phyloP scores from a whole-genome alignment of 2,113 vertebrate species.

The Cettia cetti region DNA sequence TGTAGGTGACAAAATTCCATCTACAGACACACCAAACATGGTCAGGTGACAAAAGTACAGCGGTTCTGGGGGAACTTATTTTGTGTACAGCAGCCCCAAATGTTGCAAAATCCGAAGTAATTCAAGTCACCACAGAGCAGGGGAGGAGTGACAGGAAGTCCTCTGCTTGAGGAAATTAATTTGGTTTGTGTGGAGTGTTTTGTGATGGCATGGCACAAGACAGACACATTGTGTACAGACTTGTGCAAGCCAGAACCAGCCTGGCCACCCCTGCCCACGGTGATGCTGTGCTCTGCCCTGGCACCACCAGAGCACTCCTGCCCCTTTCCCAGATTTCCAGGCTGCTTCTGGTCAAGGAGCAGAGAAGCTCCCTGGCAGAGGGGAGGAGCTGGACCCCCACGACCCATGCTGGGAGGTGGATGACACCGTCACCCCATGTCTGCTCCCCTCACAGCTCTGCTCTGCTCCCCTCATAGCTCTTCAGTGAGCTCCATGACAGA shows the following conservation, averaged over 20 bases:
- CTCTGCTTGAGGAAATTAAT: background rate
- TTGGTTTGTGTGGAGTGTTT: background rate
- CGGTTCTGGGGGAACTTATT: accelerated
- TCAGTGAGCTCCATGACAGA: background rate
- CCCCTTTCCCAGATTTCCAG: accelerated
- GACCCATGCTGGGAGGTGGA: accelerated
- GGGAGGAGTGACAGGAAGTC: background rate
- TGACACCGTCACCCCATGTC: accelerated
- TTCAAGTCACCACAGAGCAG: accelerated
- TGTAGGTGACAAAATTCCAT: accelerated
- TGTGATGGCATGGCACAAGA: too few species aligned
- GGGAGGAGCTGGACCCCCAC: accelerated
- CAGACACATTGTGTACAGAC: accelerated
- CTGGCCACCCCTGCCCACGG: accelerated
- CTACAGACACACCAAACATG: too few species aligned
- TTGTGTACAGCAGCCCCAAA: background rate
- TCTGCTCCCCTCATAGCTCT: too few species aligned
- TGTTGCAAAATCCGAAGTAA: accelerated
- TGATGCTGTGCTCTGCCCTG: background rate
- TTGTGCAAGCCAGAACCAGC: background rate
- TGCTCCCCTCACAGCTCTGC: background rate
- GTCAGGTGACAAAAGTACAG: accelerated
- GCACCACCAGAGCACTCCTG: accelerated
- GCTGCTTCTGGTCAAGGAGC: accelerated
- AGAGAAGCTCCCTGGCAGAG: background rate